Evolutionary conservation across 2,888 invertebrate species (phyloP).

Genomic region (Nemotelus nigrinus): DNA sequence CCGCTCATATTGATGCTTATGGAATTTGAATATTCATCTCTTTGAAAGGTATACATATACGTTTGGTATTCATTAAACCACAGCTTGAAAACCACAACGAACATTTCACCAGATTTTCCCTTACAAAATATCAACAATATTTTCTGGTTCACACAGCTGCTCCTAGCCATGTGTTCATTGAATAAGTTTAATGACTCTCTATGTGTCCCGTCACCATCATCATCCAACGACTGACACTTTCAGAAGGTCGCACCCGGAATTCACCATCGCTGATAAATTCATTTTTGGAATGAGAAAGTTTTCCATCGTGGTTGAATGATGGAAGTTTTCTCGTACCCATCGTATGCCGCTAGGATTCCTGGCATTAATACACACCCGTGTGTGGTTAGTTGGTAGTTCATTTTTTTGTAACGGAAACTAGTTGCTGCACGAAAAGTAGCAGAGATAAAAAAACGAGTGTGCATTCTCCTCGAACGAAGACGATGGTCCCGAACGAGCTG

Average conservation of each 20-base stretch:
- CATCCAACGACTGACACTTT: not conserved
- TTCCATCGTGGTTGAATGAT: constrained; percentile 12
- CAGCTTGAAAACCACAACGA: too few relatives aligned
- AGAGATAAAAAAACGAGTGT: not conserved
- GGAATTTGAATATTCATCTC: too few relatives aligned
- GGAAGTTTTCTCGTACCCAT: constrained; percentile 1
- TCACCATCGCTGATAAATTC: constrained; percentile 17
- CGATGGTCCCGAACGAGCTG: not conserved
- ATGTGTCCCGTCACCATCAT: not conserved
- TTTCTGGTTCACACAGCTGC: too few relatives aligned
- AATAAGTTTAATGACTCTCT: constrained; percentile 28
- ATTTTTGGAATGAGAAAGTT: constrained; percentile 3
- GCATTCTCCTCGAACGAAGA: too few relatives aligned
- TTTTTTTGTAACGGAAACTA: not conserved
- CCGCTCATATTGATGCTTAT: too few relatives aligned
- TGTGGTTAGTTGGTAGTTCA: not conserved
- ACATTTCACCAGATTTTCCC: too few relatives aligned
- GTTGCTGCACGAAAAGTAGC: not conserved
- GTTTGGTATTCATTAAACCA: too few relatives aligned
- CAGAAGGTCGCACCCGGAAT: not conserved
- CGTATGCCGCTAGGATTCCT: not conserved
- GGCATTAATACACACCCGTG: not conserved
- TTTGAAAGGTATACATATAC: too few relatives aligned
- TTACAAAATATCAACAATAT: too few relatives aligned
- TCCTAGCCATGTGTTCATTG: constrained; percentile 4